Base-by-base conservation (phyloP, 2,888 invertebrate genomes). In the Aromia moschata region DNA sequence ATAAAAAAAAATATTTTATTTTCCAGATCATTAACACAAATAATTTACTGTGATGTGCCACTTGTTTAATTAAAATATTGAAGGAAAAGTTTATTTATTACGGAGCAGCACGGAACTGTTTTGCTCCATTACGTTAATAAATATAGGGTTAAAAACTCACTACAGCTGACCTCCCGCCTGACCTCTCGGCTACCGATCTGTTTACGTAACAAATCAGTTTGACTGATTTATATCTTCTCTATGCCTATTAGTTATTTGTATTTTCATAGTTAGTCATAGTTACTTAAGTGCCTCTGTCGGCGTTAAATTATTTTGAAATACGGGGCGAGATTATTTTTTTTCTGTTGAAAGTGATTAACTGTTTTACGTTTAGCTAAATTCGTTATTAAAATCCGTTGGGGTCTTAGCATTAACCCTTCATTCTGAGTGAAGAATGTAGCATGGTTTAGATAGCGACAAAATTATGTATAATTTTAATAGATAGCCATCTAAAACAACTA, bases 141-240 rank as follows among this genome's bases (percentile, higher is more conserved):
- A 36, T 25, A 16, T 25, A 49, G 49, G 49, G 49, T 49, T 49
- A 40, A 38, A 49, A 49, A 38, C 25, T 15, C 10, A 38, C 37
- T 15, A 11, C 12, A 9, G 38, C 16, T 49, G 49, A 49, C 37
- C 49, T 40, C 18, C 25, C 37, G n/a, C 11, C 9, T 37, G 20
- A 49, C 47, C 47, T 49, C 33, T 37, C 20, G 49, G 49, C 45
- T 40, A 18, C 41, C 40, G 52, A 58, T 58, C 53, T 12, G 52
- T 53, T 45, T 43, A 47, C 41, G 36, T 33, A 53, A 58, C 47
- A 25, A 58, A 58, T 58, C 53, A 40, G 46, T 53, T 53, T 53
- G 20, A 43, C 36, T 53, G 58, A 58, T 58, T 58, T 58, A 58
- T 38, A 53, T 31, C 46, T 47, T 53, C 43, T 47, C 18, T 47